phyloP scores from a whole-genome alignment of 2,113 vertebrate genomes.

The Psammodynastes pulverulentus region DNA sequence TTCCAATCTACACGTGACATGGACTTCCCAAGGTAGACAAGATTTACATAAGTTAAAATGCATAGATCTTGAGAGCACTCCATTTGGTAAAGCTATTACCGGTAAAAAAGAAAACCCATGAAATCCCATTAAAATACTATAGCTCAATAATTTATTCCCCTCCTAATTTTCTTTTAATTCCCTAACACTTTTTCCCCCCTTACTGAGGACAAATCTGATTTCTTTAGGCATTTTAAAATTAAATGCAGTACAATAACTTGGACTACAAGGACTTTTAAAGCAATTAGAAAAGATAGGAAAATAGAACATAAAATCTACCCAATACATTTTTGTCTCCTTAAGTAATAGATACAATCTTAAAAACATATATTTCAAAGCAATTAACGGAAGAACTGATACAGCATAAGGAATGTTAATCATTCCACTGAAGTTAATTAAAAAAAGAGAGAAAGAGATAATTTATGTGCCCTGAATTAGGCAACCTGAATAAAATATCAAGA shows the following conservation, averaged over 20 bases:
- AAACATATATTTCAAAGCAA: neutral
- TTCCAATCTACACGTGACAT: neutral
- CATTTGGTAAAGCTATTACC: no score
- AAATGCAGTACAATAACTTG: neutral
- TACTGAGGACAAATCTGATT: neutral
- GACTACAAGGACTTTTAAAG: neutral
- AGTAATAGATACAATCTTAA: neutral
- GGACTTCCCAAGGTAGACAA: neutral
- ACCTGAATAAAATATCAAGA: neutral
- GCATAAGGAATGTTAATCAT: neutral
- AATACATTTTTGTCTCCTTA: neutral
- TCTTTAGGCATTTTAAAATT: constrained; percentile 9
- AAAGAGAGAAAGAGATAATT: neutral
- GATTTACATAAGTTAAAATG: neutral
- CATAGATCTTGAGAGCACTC: neutral
- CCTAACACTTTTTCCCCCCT: neutral
- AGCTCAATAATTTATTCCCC: neutral
- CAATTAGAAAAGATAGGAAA: constrained; percentile 2
- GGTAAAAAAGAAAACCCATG: neutral
- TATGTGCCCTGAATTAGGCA: neutral
- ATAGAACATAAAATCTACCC: rapidly evolving
- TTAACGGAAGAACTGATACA: neutral
- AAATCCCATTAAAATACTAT: neutral
- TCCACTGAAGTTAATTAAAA: neutral
- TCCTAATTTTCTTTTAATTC: neutral